Conservation (phyloP, 2,797 vertebrate species). For the Chaunax sp. region DNA sequence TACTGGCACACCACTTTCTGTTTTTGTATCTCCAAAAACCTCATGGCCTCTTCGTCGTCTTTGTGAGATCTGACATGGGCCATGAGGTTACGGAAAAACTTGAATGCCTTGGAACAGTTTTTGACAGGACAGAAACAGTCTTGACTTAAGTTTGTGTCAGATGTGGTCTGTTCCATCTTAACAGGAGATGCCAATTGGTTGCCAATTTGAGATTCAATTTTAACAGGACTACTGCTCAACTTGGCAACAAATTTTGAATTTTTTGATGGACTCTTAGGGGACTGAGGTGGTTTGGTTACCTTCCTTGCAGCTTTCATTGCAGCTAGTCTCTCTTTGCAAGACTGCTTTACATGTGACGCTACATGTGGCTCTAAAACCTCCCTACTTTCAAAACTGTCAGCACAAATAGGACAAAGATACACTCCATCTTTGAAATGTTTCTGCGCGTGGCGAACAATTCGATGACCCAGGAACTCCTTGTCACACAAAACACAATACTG, state of each 20-base stretch:
- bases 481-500: slow-evolving; percentile 99
- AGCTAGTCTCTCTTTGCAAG: slow-evolving; percentile 97
- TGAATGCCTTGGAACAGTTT: slow-evolving; percentile 97
- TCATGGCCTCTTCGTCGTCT: slow-evolving; percentile 94
- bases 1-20: slow-evolving; percentile 99
- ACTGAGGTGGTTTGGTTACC: slow-evolving; percentile 83
- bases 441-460: slow-evolving; percentile 98
- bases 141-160: slow-evolving; percentile 89
- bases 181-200: slow-evolving; percentile 77
- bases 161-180: slow-evolving; percentile 86
- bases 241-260: slow-evolving; percentile 84
- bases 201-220: slow-evolving; percentile 86
- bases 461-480: slow-evolving; percentile 98
- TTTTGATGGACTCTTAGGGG: slow-evolving; percentile 78
- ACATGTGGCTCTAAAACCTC: slow-evolving; percentile 98
- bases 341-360: slow-evolving; percentile 97
- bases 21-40: slow-evolving; percentile 98
- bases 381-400: slow-evolving; percentile 94
- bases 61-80: slow-evolving; percentile 96
- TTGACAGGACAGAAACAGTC: slow-evolving; percentile 90
- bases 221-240: slow-evolving; percentile 86
- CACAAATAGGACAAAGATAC: slow-evolving; percentile 98
- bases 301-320: slow-evolving; percentile 95
- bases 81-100: slow-evolving; percentile 98
- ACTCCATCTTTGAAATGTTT: slow-evolving; percentile 98